A percentile compares a stretch with the other conserved stretches of the same genome.
These are phyloP conservation scores for Drosophila aldrichi DNA, from an alignment of 2,888 invertebrate genomes.

Conservation along the genomic window DNA sequence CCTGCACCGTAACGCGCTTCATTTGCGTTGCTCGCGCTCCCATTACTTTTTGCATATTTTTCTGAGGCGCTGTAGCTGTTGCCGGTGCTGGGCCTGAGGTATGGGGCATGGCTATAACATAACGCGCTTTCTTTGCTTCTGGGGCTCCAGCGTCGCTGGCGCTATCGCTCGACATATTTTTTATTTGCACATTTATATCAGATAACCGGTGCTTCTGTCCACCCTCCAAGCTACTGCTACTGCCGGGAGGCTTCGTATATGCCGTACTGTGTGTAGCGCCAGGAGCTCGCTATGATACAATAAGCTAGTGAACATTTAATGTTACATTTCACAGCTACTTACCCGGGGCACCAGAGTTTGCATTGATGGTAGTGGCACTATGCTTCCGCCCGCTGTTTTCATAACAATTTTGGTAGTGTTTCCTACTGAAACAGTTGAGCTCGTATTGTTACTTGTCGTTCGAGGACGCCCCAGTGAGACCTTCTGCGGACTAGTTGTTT, in stretches of 20 bases:
- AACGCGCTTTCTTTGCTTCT: constrained; percentile 71
- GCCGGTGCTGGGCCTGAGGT: background rate
- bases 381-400: constrained; percentile 73
- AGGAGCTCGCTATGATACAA: constrained; percentile 17
- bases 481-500: constrained; percentile 61
- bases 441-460: constrained; percentile 25
- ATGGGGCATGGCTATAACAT: constrained; percentile 74
- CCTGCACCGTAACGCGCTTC: constrained; percentile 51
- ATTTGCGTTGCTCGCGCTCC: constrained; percentile 28
- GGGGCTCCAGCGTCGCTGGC: constrained; percentile 49
- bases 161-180: constrained; percentile 52
- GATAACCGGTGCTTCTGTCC: constrained; percentile 76
- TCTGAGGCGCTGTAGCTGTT: constrained; percentile 33
- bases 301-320: background rate
- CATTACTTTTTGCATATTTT: constrained; percentile 32
- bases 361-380: constrained; percentile 69
- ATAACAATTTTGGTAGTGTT: constrained; percentile 74
- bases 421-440: constrained; percentile 26
- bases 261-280: background rate
- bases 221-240: constrained; percentile 36
- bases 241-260: constrained; percentile 17
- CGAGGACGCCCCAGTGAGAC: constrained; percentile 72
- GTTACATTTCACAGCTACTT: background rate
- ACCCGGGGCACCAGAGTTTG: constrained; percentile 69
- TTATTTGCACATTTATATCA: constrained; percentile 80